phyloP scores from a whole-genome alignment of 2,888 invertebrate species.

The Hyppa rectilinea region DNA sequence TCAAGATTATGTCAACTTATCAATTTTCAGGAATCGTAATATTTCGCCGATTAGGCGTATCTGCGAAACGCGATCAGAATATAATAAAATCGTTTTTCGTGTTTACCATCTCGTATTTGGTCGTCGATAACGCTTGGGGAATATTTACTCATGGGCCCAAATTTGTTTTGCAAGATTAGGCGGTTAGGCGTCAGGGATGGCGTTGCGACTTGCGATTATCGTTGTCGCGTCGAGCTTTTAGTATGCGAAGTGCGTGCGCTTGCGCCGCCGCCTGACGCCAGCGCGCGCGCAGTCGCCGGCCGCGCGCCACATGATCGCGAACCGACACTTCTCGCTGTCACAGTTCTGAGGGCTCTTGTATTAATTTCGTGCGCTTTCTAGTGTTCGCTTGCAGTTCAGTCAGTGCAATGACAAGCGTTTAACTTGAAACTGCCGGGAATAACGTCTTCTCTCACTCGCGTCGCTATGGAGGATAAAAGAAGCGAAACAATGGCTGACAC shows the following conservation, averaged over 20 bases:
- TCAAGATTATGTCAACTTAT: constrained; percentile 70
- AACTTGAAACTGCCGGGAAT: constrained; percentile 69
- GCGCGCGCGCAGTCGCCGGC: constrained; percentile 72
- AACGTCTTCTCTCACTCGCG: constrained; percentile 63
- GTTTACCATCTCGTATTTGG: constrained; percentile 82
- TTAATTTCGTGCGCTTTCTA: constrained; percentile 82
- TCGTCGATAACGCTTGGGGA: constrained; percentile 80
- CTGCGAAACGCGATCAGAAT: constrained; percentile 75
- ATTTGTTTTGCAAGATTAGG: constrained; percentile 84
- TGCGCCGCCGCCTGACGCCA: constrained; percentile 86
- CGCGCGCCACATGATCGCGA: constrained; percentile 76
- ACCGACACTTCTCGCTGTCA: constrained; percentile 79
- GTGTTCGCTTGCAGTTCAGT: constrained; percentile 79
- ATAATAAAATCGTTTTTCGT: constrained; percentile 79
- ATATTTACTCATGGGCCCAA: constrained; percentile 83
- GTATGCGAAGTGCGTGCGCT: constrained; percentile 88
- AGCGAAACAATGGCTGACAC: constrained; percentile 75
- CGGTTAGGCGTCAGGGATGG: constrained; percentile 81
- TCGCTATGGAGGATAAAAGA: constrained; percentile 69
- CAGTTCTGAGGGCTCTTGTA: constrained; percentile 80
- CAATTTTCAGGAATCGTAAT: constrained; percentile 76
- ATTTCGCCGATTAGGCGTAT: constrained; percentile 78
- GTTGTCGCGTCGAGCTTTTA: constrained; percentile 84
- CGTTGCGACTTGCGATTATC: constrained; percentile 81
- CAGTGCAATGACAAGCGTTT: constrained; percentile 83